Conservation (phyloP, 2,888 invertebrate species). For the Platypus cylindrus region DNA sequence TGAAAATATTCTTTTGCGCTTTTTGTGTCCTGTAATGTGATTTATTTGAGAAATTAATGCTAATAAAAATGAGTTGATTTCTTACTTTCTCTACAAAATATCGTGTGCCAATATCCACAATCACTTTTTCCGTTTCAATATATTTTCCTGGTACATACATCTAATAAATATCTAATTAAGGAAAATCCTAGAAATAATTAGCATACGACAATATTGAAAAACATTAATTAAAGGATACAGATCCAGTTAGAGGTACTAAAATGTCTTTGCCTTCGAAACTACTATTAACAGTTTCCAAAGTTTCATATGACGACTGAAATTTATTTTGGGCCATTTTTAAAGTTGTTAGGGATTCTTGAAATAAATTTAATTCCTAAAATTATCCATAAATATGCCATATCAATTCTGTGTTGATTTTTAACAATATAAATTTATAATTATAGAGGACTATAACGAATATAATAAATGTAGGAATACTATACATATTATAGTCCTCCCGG, state of each 20-base stretch:
- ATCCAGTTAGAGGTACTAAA: constrained; percentile 88
- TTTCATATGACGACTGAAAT: constrained; percentile 78
- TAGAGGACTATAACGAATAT: too few relatives aligned
- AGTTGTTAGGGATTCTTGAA: constrained; percentile 81
- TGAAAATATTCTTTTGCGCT: constrained; percentile 87
- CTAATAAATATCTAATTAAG: constrained; percentile 30
- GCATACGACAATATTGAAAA: background rate
- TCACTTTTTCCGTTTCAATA: constrained; percentile 69
- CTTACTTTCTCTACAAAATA: constrained; percentile 87
- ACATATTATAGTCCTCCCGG: too few relatives aligned
- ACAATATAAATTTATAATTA: too few relatives aligned
- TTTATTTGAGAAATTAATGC: background rate
- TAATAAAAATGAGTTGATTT: background rate
- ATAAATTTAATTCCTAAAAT: constrained; percentile 65
- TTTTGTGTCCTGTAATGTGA: constrained; percentile 47
- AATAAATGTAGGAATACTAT: too few relatives aligned
- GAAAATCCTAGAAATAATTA: constrained; percentile 9
- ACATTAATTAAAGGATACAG: constrained; percentile 43
- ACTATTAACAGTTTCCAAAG: constrained; percentile 65
- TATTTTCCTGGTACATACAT: constrained; percentile 94
- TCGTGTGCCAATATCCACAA: constrained; percentile 94
- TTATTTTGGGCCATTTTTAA: constrained; percentile 83
- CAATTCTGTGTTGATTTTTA: background rate
- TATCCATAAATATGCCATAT: constrained; percentile 2
- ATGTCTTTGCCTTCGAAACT: constrained; percentile 70